These are phyloP conservation scores for Takifugu ocellatus DNA, from an alignment of 2,797 vertebrate species.

Conservation along the genomic window DNA sequence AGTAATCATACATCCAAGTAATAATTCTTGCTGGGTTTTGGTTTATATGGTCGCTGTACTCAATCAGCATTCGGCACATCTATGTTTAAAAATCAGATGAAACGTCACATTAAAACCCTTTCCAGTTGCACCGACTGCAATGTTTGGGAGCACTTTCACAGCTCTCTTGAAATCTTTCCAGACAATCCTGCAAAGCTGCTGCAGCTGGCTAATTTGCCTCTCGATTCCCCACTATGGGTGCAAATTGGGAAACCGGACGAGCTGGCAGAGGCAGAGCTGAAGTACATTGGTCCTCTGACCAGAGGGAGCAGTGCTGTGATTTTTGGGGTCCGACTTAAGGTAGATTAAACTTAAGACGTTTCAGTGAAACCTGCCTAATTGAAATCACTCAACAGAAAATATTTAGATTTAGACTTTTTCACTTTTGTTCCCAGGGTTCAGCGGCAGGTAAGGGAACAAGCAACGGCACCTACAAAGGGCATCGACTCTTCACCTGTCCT, in stretches of 20 bases:
- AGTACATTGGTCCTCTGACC: conserved; percentile 69
- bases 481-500: conserved; percentile 73
- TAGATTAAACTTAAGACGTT: conserved; percentile 10
- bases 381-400: background rate
- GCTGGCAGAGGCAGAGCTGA: conserved; percentile 73
- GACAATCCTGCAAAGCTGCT: conserved; percentile 60
- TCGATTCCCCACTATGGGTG: conserved; percentile 67
- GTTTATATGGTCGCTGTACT: no score
- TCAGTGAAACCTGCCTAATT: no score
- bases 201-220: conserved; percentile 48
- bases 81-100: no score
- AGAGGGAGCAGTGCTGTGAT: conserved; percentile 62
- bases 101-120: no score
- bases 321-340: conserved; percentile 82
- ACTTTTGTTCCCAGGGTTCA: conserved; percentile 62
- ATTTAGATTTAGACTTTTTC: background rate
- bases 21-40: background rate
- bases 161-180: conserved; percentile 11
- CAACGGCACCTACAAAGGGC: conserved; percentile 75
- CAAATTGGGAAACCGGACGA: conserved; percentile 62
- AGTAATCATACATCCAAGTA: conserved; percentile 31
- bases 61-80: no score
- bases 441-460: conserved; percentile 67
- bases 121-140: no score
- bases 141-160: background rate